Percentiles rank a stretch among this genome's conserved stretches.
phyloP scores from a whole-genome alignment of 2,888 invertebrate species.

The Lasius platythorax region DNA sequence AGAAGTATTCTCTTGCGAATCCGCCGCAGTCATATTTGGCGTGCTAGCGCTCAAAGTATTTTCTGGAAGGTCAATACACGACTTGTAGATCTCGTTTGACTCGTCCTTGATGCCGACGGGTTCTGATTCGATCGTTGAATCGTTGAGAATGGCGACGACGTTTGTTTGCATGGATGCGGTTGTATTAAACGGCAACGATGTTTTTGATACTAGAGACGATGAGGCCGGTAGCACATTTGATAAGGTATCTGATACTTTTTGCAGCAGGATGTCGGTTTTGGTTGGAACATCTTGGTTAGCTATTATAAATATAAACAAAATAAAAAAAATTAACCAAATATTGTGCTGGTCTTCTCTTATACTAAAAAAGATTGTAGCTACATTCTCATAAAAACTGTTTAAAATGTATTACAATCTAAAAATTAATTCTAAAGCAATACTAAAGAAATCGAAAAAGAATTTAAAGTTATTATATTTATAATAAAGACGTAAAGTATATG shows the following conservation, averaged over 20 bases:
- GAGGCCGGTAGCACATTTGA: conserved; percentile 75
- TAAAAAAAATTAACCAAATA: background rate
- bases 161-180: conserved; percentile 9
- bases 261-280: conserved; percentile 82
- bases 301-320: conserved; percentile 27
- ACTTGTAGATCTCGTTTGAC: background rate
- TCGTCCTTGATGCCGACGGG: background rate
- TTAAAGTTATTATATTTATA: background rate
- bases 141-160: background rate
- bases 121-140: background rate
- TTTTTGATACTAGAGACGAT: background rate
- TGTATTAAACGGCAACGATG: background rate
- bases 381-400: background rate
- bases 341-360: background rate
- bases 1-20: conserved; percentile 83
- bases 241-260: conserved; percentile 83
- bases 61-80: background rate
- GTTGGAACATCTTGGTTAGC: conserved; percentile 41
- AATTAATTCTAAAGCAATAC: background rate
- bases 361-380: background rate
- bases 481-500: background rate
- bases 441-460: background rate
- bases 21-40: conserved; percentile 57
- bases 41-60: conserved; percentile 46
- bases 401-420: background rate